phyloP scores from a whole-genome alignment of 92 coral and sea anemone genomes.

The Umimayanthus chanpuru region DNA sequence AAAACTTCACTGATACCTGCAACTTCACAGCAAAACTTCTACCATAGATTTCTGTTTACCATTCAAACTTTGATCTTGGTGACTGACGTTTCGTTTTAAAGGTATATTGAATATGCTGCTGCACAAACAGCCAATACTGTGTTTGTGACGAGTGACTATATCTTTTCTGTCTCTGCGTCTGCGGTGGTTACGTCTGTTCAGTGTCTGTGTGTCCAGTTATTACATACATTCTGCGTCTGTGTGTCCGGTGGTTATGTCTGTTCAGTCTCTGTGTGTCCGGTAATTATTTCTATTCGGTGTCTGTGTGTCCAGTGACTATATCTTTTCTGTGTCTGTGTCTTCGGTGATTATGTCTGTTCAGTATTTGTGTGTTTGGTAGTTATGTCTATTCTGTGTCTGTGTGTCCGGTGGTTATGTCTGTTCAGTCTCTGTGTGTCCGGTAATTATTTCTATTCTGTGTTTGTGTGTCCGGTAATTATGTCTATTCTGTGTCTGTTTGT shows the following conservation, averaged over 20 bases:
- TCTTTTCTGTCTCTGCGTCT: no score
- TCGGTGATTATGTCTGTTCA: no score
- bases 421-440: neutral
- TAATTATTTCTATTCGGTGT: no score
- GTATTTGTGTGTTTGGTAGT: neutral
- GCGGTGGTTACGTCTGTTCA: no score
- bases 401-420: neutral
- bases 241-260: neutral
- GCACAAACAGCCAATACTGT: neutral
- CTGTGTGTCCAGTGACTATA: no score
- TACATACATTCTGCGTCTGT: neutral
- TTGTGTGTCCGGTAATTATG: no score
- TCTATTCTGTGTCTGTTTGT: no score
- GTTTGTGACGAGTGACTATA: no score
- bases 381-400: no score
- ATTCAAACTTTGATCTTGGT: neutral
- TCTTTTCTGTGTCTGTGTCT: neutral
- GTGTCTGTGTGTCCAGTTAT: neutral
- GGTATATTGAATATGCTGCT: neutral
- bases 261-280: neutral
- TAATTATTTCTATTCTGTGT: neutral
- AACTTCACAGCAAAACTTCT: neutral
- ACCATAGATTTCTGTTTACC: neutral
- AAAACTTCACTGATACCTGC: neutral
- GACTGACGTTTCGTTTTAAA: neutral